These are phyloP conservation scores for Hippotragus niger DNA, from an alignment of 2,113 vertebrate species.

Conservation along the genomic window DNA sequence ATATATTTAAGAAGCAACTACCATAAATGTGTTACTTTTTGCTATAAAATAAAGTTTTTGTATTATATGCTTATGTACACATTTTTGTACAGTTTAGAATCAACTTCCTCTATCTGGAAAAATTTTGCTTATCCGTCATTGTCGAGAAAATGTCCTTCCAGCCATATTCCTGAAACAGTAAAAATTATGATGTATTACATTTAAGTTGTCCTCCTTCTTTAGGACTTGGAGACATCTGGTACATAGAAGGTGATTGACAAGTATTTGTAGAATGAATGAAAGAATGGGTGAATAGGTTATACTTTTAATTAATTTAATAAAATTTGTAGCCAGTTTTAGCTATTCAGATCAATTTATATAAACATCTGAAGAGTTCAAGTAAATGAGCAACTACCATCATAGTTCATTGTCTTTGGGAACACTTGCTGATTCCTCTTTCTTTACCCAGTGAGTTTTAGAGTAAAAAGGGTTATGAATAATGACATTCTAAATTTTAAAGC, in stretches of 20 bases:
- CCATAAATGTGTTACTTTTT: background rate
- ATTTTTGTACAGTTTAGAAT: background rate
- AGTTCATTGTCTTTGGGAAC: background rate
- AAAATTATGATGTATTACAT: background rate
- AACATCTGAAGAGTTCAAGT: background rate
- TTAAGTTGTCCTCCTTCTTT: background rate
- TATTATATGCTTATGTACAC: background rate
- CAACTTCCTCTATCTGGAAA: background rate
- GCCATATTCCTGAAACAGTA: background rate
- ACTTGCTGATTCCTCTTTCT: background rate
- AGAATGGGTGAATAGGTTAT: background rate
- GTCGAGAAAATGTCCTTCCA: background rate
- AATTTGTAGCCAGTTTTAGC: background rate
- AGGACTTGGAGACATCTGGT: background rate
- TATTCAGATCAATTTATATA: background rate
- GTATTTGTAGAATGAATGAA: background rate
- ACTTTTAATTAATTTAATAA: background rate
- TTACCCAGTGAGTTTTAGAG: background rate
- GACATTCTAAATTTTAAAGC: background rate
- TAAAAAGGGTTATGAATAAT: background rate
- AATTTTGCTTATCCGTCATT: background rate
- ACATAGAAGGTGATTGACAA: background rate
- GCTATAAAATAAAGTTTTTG: background rate
- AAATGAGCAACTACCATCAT: background rate
- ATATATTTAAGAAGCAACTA: background rate